Evolutionary conservation across 2,888 invertebrate genomes (phyloP).

Genomic region (Oscheius sp.): DNA sequence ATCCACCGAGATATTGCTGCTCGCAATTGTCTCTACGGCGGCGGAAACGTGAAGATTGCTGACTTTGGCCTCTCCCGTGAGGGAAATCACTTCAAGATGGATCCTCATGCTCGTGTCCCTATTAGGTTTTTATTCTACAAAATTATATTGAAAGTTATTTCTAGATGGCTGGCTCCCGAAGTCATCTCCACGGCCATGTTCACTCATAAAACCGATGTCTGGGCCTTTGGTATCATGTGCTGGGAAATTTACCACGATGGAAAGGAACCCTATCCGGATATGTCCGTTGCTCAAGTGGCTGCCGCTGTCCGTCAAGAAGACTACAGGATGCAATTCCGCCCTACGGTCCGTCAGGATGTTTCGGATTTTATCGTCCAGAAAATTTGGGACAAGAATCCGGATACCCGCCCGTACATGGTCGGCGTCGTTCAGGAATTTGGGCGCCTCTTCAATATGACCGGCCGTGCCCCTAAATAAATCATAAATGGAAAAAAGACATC

Average conservation of each 20-base stretch:
- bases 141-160: no score
- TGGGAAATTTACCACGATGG: constrained; percentile 61
- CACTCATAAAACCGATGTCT: constrained; percentile 53
- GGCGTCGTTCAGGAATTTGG: constrained; percentile 11
- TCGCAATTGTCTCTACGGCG: constrained; percentile 51
- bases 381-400: constrained; percentile 23
- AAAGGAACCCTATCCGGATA: constrained; percentile 61
- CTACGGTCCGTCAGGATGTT: not conserved
- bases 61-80: constrained; percentile 56
- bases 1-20: constrained; percentile 46
- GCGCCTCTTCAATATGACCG: not conserved
- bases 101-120: constrained; percentile 42
- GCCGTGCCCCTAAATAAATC: no score
- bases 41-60: constrained; percentile 50
- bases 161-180: constrained; percentile 58
- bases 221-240: constrained; percentile 53
- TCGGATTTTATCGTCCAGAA: not conserved
- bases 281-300: constrained; percentile 43
- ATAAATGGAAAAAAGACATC: no score
- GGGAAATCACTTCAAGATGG: constrained; percentile 30
- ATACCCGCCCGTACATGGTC: constrained; percentile 21
- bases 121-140: constrained; percentile 29
- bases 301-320: not conserved
- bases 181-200: constrained; percentile 47
- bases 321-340: constrained; percentile 14